Conservation (phyloP, 2,888 invertebrate genomes). For the Mellilla xanthometata region DNA sequence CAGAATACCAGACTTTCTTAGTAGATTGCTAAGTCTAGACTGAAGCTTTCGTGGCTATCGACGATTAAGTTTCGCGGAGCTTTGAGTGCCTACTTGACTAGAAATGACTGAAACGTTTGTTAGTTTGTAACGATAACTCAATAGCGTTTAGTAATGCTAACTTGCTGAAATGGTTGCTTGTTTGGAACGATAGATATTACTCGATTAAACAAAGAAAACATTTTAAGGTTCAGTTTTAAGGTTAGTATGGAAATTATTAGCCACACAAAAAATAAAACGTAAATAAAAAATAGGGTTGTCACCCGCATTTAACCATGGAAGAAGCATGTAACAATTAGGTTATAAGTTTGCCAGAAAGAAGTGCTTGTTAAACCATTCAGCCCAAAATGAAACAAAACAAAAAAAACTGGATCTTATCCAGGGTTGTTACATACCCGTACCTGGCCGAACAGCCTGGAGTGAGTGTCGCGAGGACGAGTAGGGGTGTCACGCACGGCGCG, state of each 20-base stretch:
- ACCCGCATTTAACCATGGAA: too few species aligned
- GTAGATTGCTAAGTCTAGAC: slow-evolving; percentile 17
- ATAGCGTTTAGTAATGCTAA: too few species aligned
- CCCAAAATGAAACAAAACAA: neutral
- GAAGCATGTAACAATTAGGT: too few species aligned
- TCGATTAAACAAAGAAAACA: too few species aligned
- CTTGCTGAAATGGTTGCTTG: too few species aligned
- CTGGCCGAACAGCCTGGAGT: slow-evolving; percentile 84
- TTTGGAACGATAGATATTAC: too few species aligned
- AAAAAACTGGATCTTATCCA: slow-evolving; percentile 8
- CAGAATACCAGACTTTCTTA: slow-evolving; percentile 23
- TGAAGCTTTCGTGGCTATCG: slow-evolving; percentile 24
- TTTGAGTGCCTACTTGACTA: slow-evolving; percentile 6
- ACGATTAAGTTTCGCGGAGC: slow-evolving; percentile 19
- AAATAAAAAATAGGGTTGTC: too few species aligned
- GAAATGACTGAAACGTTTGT: slow-evolving; percentile 5
- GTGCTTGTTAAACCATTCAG: too few species aligned
- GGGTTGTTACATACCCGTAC: slow-evolving; percentile 34
- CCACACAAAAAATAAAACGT: too few species aligned
- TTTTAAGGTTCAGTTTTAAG: too few species aligned
- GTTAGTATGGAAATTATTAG: too few species aligned
- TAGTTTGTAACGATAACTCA: neutral
- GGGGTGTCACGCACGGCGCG: slow-evolving; percentile 81
- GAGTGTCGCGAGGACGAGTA: slow-evolving; percentile 83
- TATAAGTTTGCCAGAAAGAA: too few species aligned